Base-by-base conservation (phyloP, 2,797 vertebrate genomes). In the Typhlichthys eigenmanni region DNA sequence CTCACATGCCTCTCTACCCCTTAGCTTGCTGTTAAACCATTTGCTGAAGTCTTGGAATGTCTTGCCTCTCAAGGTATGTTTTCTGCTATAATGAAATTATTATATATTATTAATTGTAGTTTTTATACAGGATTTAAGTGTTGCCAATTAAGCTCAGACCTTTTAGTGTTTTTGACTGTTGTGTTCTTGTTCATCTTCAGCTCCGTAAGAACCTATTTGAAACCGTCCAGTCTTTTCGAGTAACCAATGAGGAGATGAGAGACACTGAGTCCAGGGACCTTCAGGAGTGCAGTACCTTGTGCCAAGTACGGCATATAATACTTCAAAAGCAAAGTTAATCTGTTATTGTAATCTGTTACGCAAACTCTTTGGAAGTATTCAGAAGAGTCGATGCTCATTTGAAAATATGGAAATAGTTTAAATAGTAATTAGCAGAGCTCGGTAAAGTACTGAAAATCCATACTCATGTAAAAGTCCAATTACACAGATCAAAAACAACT, bases 181-280 rank as follows among this genome's bases (percentile, higher is more conserved):
- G 1, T 64, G 1, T 4, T 52, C 59, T 0, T 52, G 49, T 68
- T 54, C 0, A n/a, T 17, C 52, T 60, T 49, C 19, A 98, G 96
- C 82, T 95, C 49, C 89, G 81, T 5, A 95, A 92, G 64, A 93
- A 92, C 5, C 92, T 98, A 53, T 94, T 93, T 85, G 96, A 98
- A 80, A 98, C 94, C 0, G 89, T 96, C 68, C 93, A 92, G 80
- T 97, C 95, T 0, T 97, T 99, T 87, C 88, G 78, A 75, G 93
- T 96, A 46, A 95, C 95, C 0, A 98, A 97, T 0, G 95, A 96
- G n/a, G 96, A 98, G 78, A 93, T 98, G 79, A 89, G 54, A 62
- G 82, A 78, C 56, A 62, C 68, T 0, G 91, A 93, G 69, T 82
- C 78, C 50, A 79, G 78, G 54, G 93, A 95, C 0, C 79, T 95